phyloP scores from a whole-genome alignment of 2,797 vertebrate species.

The Neomorphus geoffroyi region DNA sequence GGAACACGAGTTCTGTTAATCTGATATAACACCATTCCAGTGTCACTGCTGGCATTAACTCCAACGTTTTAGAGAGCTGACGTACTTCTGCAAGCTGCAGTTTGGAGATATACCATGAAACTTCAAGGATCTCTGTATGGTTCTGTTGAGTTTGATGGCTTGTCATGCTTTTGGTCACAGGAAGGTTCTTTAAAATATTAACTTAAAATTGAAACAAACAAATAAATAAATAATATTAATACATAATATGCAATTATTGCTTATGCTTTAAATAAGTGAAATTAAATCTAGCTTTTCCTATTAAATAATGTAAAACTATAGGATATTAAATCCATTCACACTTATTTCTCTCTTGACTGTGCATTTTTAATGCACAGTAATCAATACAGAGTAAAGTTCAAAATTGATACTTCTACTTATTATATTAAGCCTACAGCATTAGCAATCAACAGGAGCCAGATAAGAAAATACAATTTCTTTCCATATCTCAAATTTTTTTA shows the following conservation, averaged over 20 bases:
- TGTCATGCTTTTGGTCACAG: not conserved
- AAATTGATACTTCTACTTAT: not conserved
- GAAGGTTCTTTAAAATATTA: not conserved
- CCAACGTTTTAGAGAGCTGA: not conserved
- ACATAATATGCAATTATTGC: not conserved
- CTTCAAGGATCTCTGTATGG: not conserved
- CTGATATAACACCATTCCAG: not conserved
- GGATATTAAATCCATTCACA: not conserved
- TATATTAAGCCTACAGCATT: not conserved
- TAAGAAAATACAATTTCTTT: not conserved
- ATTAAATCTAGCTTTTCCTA: not conserved
- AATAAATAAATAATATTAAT: not conserved
- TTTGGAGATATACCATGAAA: not conserved
- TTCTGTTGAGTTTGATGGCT: not conserved
- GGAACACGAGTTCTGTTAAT: not conserved
- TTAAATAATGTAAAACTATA: not conserved
- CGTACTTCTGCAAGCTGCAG: not conserved
- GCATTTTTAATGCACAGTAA: not conserved
- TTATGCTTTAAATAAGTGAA: constrained; percentile 4
- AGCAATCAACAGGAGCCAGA: not conserved
- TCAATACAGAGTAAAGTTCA: not conserved
- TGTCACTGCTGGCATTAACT: not conserved
- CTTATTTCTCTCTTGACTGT: not conserved
- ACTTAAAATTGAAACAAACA: not conserved
- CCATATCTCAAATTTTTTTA: not conserved